Evolutionary conservation across 2,888 invertebrate species (phyloP), one percentile per base, ranked within the genome.

Genomic region (Pseudococcus viburni): DNA sequence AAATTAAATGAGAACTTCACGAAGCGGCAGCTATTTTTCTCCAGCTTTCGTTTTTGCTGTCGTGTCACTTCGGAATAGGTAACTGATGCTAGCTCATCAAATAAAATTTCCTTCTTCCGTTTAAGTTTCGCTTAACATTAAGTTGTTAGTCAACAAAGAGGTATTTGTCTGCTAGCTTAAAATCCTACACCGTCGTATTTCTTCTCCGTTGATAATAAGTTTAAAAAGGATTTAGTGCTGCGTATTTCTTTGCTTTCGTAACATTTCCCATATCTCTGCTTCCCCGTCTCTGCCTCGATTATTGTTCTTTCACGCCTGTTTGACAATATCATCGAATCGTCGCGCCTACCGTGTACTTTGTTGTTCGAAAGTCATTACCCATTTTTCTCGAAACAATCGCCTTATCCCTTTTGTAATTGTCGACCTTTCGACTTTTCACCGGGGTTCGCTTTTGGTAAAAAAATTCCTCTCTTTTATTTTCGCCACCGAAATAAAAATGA

Each of bases 11-110:
- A 59, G 59, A 59, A 59, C 19, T 59, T 59, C 19, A 19, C 59
- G 59, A 59, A 59, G 9, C 59, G 59, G 33, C 15, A 12, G 68
- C 26, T 12, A 73, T 73, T 73, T 73, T 73, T 73, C 26, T 73
- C 68, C 11, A 33, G 68, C 68, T 80, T 80, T 19, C 42, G 42
- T 80, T 42, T 80, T 80, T 46, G 80, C 42, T 80, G 17, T 80
- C 80, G 80, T 80, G 80, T 80, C 80, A 80, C 80, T 80, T 42
- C 17, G 42, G 42, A 6, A 80, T 80, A 39, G 80, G 39, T 80
- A 80, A 80, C 80, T 80, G 80, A 80, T 80, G 80, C 80, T 80
- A 42, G 80, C 80, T 80, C 80, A 80, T 80, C 80, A 46, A 80
- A 39, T 22, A 80, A 42, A 80, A 80, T 80, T 80, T 42, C 80